phyloP scores from a whole-genome alignment of 2,888 invertebrate species.

The Emmelina monodactyla region DNA sequence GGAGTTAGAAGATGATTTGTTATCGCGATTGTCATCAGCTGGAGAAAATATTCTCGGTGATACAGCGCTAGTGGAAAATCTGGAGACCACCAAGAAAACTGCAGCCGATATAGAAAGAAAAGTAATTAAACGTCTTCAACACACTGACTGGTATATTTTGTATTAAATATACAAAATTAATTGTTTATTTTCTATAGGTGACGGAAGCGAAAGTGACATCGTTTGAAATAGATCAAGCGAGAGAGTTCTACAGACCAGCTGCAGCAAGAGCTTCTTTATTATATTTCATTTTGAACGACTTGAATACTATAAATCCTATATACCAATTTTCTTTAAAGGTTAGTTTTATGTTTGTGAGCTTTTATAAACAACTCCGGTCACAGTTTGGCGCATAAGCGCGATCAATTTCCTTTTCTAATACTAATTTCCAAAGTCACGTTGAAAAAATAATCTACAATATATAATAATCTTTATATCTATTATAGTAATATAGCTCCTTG shows the following conservation, averaged over 20 bases:
- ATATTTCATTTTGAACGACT: conserved; percentile 94
- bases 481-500: too few species aligned
- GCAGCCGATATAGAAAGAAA: conserved; percentile 95
- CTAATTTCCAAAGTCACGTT: too few species aligned
- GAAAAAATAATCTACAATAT: too few species aligned
- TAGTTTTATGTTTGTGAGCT: conserved; percentile 14
- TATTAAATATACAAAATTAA: background rate
- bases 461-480: too few species aligned
- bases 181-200: conserved; percentile 46
- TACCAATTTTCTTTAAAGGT: conserved; percentile 97
- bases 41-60: conserved; percentile 94
- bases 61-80: conserved; percentile 93
- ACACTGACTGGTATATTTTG: background rate
- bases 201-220: conserved; percentile 93
- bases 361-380: too few species aligned
- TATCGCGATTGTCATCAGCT: conserved; percentile 89
- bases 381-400: too few species aligned
- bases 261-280: conserved; percentile 92
- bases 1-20: conserved; percentile 88
- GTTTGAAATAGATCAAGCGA: conserved; percentile 88
- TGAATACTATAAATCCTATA: conserved; percentile 95
- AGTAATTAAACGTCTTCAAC: too few species aligned
- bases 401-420: too few species aligned
- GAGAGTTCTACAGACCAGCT: conserved; percentile 88
- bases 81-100: conserved; percentile 94